These are phyloP conservation scores for Lycaena phlaeas DNA, from an alignment of 2,888 invertebrate genomes.

Conservation along the genomic window DNA sequence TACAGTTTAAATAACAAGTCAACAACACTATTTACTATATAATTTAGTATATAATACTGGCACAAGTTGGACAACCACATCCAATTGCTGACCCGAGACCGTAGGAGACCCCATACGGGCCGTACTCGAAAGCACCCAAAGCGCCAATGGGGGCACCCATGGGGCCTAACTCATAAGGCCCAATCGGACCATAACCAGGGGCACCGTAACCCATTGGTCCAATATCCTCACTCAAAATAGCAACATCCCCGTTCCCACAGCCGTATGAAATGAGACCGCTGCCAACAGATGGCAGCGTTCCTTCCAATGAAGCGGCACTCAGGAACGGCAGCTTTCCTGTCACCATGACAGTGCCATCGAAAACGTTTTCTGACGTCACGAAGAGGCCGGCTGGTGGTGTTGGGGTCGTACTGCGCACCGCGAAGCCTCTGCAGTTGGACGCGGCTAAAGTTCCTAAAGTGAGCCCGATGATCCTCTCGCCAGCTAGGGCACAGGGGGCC, in stretches of 20 bases:
- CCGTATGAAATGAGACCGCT: slow-evolving; percentile 32
- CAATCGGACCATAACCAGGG: background rate
- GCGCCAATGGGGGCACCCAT: slow-evolving; percentile 6
- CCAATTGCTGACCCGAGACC: too few species aligned
- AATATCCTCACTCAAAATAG: slow-evolving; percentile 27
- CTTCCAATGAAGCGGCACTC: slow-evolving; percentile 33
- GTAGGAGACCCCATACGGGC: too few species aligned
- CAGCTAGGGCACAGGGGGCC: slow-evolving; percentile 10
- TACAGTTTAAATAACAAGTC: background rate
- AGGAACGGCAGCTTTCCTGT: slow-evolving; percentile 32
- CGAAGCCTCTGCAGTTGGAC: slow-evolving; percentile 17
- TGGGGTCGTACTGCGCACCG: slow-evolving; percentile 29
- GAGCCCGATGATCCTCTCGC: slow-evolving; percentile 5
- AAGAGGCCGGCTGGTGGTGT: slow-evolving; percentile 31
- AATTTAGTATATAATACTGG: background rate
- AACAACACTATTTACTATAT: background rate
- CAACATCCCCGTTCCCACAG: slow-evolving; percentile 33
- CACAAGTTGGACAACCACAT: background rate
- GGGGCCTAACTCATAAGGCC: slow-evolving; percentile 4
- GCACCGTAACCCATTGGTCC: slow-evolving; percentile 9
- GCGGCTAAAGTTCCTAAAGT: slow-evolving; percentile 12
- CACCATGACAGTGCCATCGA: slow-evolving; percentile 29
- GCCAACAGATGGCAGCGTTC: slow-evolving; percentile 29
- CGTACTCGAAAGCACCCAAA: too few species aligned
- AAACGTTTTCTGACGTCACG: slow-evolving; percentile 30